A percentile compares a stretch with the other conserved stretches of the same genome.
These are phyloP conservation scores for Rutilus rutilus DNA, from an alignment of 2,113 vertebrate species.

Conservation along the genomic window DNA sequence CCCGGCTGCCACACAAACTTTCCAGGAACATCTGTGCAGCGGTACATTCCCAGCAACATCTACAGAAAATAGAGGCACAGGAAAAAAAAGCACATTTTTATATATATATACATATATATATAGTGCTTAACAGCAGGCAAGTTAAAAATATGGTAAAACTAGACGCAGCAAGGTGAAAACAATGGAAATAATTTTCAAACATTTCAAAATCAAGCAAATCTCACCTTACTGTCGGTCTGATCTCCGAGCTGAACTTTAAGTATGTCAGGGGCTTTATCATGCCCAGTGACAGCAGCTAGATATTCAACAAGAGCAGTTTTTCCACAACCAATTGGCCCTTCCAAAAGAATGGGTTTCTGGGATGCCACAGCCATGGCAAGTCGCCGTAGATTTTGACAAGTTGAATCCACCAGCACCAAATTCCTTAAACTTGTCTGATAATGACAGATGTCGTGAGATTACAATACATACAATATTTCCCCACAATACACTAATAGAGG, in stretches of 20 bases:
- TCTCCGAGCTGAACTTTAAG: slow-evolving; percentile 97
- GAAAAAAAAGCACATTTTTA: neutral
- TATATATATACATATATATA: no score
- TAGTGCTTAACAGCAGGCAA: neutral
- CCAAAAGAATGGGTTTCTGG: slow-evolving; percentile 89
- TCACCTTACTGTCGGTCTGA: slow-evolving; percentile 98
- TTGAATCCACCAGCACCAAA: slow-evolving; percentile 89
- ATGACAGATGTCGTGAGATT: neutral
- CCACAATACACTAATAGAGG: neutral
- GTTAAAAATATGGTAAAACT: neutral
- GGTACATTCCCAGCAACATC: slow-evolving; percentile 95
- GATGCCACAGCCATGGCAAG: slow-evolving; percentile 89
- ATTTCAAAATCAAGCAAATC: neutral
- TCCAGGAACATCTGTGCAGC: slow-evolving; percentile 93
- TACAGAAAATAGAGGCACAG: slow-evolving; percentile 59
- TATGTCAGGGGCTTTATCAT: slow-evolving; percentile 83
- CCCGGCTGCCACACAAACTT: slow-evolving; percentile 98
- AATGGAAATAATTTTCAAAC: neutral
- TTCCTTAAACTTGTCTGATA: slow-evolving; percentile 60
- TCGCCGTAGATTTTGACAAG: slow-evolving; percentile 86
- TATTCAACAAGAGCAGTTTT: slow-evolving; percentile 93
- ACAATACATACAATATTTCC: neutral
- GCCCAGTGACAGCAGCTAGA: slow-evolving; percentile 87
- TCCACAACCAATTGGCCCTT: slow-evolving; percentile 95
- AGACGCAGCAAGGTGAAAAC: neutral